Base-by-base conservation (phyloP, 2,888 invertebrate species). In the Romanomermis culicivorax region DNA sequence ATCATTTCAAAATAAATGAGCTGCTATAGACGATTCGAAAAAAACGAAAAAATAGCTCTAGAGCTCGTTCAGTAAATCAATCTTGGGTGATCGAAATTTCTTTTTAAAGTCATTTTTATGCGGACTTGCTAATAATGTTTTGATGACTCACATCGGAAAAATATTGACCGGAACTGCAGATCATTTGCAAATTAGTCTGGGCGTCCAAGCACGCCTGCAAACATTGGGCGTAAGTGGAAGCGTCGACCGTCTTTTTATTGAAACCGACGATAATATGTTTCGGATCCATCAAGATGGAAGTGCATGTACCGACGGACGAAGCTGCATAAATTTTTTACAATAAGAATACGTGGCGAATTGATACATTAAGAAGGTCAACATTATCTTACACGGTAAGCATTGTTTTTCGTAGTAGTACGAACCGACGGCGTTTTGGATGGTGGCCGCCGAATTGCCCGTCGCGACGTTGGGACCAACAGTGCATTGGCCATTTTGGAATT, bases 211-310 rank as follows among this genome's bases (percentile, higher is more conserved):
- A 49, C 7, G 50, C 50, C 20, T 49, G 50, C 14, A 49, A 29
- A 20, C 50, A 49, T 27, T 25, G 4, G 27, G 26, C 26, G 50
- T 49, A 49, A 27, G 27, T 17, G 3, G 27, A 4, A 3, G 50
- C 50, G 29, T 49, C 50, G 14, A 49, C 27, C 14, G 50, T 49
- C 20, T 27, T 25, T 14, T 27, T 27, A 29, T 49, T 49, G 7
- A 27, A 29, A 17, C 50, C 50, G 29, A 49, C 50, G 27, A 49
- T 11, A 49, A 49, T 49, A 14, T 49, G 26, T 29, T 49, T 25
- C 29, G 50, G 50, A 27, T 49, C 50, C 29, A 45, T 45, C 23
- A 45, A 23, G 11, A 45, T 45, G 4, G 45, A 11, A n/a, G 11
- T 45, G 45, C 45, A 45, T 4, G 11, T 49, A 14, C 50, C 50